Evolutionary conservation across 2,797 vertebrate species (phyloP).

Genomic region (Onychomys torridus): DNA sequence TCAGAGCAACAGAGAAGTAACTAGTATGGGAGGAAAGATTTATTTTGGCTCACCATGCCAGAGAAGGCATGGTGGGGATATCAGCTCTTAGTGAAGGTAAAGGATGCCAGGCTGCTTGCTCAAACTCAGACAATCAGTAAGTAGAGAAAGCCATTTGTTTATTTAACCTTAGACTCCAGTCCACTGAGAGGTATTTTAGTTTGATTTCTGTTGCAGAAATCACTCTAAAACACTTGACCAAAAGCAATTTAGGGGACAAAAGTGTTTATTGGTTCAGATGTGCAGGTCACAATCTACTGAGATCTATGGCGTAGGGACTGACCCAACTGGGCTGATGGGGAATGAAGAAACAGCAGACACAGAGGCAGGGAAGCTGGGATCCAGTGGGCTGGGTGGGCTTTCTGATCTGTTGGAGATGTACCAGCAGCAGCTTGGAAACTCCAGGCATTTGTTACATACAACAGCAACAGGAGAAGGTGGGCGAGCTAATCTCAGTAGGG

Average conservation of each 20-base stretch:
- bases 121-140: background rate
- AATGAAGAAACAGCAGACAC: background rate
- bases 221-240: background rate
- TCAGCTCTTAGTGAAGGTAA: background rate
- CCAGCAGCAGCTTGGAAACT: no score
- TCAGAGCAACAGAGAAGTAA: background rate
- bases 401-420: background rate
- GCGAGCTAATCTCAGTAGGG: background rate
- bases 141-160: background rate
- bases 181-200: background rate
- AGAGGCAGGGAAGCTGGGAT: background rate
- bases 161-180: background rate
- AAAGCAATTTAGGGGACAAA: background rate
- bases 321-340: background rate
- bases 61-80: no score
- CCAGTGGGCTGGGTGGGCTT: background rate
- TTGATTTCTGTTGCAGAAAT: background rate
- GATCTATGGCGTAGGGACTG: background rate
- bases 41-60: background rate
- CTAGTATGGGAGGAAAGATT: background rate
- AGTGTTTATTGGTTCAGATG: background rate
- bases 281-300: background rate
- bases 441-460: background rate
- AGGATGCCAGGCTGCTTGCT: background rate
- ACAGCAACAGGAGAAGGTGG: background rate